Percentiles rank a stretch among this genome's conserved stretches.
phyloP scores from a whole-genome alignment of 2,797 vertebrate species.

The Darevskia mixta region DNA sequence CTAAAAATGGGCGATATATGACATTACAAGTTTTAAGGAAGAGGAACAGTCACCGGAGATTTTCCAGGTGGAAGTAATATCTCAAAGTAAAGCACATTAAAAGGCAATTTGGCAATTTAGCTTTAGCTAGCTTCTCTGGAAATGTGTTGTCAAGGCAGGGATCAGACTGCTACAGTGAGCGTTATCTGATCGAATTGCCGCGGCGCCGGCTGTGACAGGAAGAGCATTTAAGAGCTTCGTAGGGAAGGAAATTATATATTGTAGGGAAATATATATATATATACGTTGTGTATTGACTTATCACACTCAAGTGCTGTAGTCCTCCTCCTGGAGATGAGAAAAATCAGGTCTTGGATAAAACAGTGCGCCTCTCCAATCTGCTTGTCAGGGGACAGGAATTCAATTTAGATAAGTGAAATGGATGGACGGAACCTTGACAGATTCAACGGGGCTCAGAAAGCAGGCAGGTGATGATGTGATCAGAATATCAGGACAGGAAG shows the following conservation, averaged over 20 bases:
- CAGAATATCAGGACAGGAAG: constrained; percentile 2
- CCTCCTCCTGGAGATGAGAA: constrained; percentile 31
- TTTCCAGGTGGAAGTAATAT: constrained; percentile 29
- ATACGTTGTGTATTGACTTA: not conserved
- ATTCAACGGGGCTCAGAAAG: constrained; percentile 34
- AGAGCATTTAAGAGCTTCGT: not conserved
- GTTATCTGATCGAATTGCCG: not conserved
- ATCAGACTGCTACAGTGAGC: constrained; percentile 2
- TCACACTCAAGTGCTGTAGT: not conserved
- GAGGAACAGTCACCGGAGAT: not conserved
- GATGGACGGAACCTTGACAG: constrained; percentile 17
- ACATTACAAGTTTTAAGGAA: constrained; percentile 29
- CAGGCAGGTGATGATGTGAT: constrained; percentile 6
- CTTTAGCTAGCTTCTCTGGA: not conserved
- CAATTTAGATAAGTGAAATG: constrained; percentile 44
- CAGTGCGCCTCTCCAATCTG: not conserved
- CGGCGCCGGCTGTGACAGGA: not conserved
- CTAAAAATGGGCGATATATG: not conserved
- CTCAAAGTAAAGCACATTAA: constrained; percentile 17
- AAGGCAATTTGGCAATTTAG: constrained; percentile 22
- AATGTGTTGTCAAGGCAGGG: constrained; percentile 3
- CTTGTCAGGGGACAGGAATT: constrained; percentile 20
- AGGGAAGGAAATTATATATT: not conserved
- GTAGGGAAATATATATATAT: not conserved
- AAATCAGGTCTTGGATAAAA: constrained; percentile 27